phyloP scores from a whole-genome alignment of 2,113 vertebrate species.

The Vireo altiloquus region DNA sequence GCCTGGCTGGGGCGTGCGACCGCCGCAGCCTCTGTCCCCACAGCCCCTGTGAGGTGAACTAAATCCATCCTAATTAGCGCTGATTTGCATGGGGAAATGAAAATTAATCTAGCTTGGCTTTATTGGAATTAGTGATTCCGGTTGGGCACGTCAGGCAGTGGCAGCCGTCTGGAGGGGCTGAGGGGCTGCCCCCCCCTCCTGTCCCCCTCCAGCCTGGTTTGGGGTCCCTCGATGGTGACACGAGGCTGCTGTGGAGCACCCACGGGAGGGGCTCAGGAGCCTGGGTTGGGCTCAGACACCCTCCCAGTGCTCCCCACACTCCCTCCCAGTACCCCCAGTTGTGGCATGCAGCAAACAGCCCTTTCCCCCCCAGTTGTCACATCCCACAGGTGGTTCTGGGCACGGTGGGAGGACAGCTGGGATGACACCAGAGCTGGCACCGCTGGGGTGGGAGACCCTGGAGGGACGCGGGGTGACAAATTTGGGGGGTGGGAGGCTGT shows the following conservation, averaged over 20 bases:
- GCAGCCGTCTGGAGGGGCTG: neutral
- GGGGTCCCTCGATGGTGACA: neutral
- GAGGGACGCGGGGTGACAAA: neutral
- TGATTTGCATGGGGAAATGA: slow-evolving; percentile 68
- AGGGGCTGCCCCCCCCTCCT: neutral
- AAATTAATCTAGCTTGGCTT: slow-evolving; percentile 54
- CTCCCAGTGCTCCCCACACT: neutral
- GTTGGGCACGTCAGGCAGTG: neutral
- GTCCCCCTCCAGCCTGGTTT: too few relatives aligned
- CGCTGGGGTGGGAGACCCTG: neutral
- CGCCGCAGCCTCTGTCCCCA: slow-evolving; percentile 25
- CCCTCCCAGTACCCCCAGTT: neutral
- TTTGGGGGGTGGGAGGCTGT: neutral
- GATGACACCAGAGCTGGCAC: neutral
- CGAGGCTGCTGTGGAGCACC: neutral
- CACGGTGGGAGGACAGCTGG: rapidly evolving
- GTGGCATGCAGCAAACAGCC: rapidly evolving
- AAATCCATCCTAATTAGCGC: slow-evolving; percentile 70
- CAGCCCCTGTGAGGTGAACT: slow-evolving; percentile 57
- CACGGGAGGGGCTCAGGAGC: neutral
- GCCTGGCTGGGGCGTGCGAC: neutral
- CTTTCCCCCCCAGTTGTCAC: rapidly evolving
- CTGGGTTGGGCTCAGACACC: neutral
- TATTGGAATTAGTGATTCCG: slow-evolving; percentile 23
- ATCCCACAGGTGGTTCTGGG: neutral